Evolutionary conservation across 2,888 invertebrate species (phyloP).

Genomic region (Drymonia ruficornis): DNA sequence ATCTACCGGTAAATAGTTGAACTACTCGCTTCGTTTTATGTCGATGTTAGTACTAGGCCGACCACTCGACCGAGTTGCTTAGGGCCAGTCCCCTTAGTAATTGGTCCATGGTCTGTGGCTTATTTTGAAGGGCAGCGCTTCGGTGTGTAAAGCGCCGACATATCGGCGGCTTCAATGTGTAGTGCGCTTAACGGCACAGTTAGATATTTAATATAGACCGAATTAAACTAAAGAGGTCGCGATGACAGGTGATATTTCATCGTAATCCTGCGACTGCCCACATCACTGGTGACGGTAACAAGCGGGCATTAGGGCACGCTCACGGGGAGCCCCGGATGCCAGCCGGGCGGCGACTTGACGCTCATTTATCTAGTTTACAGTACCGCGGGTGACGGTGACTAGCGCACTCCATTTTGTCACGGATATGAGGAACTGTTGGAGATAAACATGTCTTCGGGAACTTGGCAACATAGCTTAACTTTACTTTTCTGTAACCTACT

Average conservation of each 20-base stretch:
- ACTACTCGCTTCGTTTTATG: too few species aligned
- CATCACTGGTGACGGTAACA: background rate
- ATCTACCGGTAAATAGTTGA: too few species aligned
- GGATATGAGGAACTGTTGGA: background rate
- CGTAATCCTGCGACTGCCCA: background rate
- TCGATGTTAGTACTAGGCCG: too few species aligned
- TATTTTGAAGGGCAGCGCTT: too few species aligned
- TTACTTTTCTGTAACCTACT: background rate
- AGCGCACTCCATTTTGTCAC: background rate
- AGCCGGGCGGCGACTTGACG: background rate
- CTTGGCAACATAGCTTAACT: background rate
- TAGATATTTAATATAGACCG: background rate
- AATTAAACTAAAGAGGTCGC: background rate
- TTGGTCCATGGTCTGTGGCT: too few species aligned
- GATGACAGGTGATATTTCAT: slow-evolving; percentile 2
- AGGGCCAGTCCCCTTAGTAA: too few species aligned
- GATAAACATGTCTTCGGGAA: background rate
- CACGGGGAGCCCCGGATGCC: background rate
- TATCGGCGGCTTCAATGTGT: too few species aligned
- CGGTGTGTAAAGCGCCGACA: too few species aligned
- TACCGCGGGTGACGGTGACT: background rate
- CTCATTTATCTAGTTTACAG: slow-evolving; percentile 1
- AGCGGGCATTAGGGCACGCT: background rate
- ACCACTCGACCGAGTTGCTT: too few species aligned
- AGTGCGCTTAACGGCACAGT: background rate